These are phyloP conservation scores for Alsophila aescularia DNA, from an alignment of 2,888 invertebrate species.

Conservation along the genomic window DNA sequence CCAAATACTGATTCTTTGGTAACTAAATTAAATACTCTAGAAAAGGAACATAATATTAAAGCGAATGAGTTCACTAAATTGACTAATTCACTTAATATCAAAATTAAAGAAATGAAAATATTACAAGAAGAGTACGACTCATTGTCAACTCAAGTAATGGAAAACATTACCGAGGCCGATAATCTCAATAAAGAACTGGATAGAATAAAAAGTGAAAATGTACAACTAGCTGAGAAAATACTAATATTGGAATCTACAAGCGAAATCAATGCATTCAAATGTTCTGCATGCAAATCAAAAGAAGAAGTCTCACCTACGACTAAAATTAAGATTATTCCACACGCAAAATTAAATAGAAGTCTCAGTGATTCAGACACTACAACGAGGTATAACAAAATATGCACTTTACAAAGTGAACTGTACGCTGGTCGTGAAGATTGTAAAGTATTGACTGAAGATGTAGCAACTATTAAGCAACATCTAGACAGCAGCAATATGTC, in stretches of 20 bases:
- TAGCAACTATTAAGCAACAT: constrained; percentile 73
- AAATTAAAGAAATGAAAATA: constrained; percentile 53
- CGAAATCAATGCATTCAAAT: constrained; percentile 35
- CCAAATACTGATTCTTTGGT: constrained; percentile 56
- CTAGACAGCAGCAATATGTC: constrained; percentile 66
- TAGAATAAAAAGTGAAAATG: constrained; percentile 49
- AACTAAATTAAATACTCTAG: constrained; percentile 55
- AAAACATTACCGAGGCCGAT: constrained; percentile 83
- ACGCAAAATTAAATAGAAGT: constrained; percentile 64
- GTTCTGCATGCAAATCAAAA: constrained; percentile 53
- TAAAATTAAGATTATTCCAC: constrained; percentile 39
- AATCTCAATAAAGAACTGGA: constrained; percentile 69
- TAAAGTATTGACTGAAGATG: constrained; percentile 71
- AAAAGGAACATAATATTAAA: constrained; percentile 57
- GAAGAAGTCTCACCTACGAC: constrained; percentile 45
- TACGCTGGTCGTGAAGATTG: constrained; percentile 74
- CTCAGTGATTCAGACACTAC: constrained; percentile 70
- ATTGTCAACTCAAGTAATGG: constrained; percentile 84
- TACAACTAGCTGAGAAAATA: constrained; percentile 48
- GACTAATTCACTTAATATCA: constrained; percentile 45
- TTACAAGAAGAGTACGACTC: constrained; percentile 81
- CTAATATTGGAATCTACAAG: constrained; percentile 29
- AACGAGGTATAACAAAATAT: constrained; percentile 69
- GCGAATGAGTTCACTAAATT: constrained; percentile 53
- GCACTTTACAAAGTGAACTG: constrained; percentile 71